A percentile compares a stretch with the other conserved stretches of the same genome.
phyloP scores from a whole-genome alignment of 2,797 vertebrate species.

The Oreortyx pictus region DNA sequence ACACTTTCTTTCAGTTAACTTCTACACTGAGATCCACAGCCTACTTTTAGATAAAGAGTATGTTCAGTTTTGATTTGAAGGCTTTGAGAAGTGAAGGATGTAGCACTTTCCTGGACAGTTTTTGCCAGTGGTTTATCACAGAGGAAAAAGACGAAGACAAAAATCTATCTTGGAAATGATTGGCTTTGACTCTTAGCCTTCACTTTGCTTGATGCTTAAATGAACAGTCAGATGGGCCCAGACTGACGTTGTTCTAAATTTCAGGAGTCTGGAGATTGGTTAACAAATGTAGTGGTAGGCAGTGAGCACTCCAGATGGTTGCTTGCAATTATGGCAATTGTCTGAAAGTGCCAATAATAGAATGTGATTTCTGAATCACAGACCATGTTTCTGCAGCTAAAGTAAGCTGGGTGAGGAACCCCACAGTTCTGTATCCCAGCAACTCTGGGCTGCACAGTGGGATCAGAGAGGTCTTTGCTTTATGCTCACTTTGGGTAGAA shows the following conservation, averaged over 20 bases:
- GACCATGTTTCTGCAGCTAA: accelerated
- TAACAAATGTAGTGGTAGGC: background rate
- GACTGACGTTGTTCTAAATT: background rate
- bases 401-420: background rate
- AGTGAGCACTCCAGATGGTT: accelerated
- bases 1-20: background rate
- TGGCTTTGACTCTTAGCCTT: background rate
- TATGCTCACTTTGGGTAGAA: background rate
- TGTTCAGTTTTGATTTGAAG: background rate
- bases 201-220: background rate
- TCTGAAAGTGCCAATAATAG: background rate
- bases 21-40: background rate
- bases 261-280: background rate
- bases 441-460: background rate
- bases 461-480: background rate
- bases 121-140: background rate
- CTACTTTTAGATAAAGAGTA: background rate
- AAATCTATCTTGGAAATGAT: background rate
- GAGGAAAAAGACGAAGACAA: background rate
- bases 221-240: background rate
- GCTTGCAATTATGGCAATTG: background rate
- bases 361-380: background rate
- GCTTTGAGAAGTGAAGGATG: background rate
- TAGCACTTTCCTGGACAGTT: background rate
- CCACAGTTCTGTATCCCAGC: accelerated